Base-by-base conservation (phyloP, 2,797 vertebrate genomes). In the Chlorospingus flavigularis region DNA sequence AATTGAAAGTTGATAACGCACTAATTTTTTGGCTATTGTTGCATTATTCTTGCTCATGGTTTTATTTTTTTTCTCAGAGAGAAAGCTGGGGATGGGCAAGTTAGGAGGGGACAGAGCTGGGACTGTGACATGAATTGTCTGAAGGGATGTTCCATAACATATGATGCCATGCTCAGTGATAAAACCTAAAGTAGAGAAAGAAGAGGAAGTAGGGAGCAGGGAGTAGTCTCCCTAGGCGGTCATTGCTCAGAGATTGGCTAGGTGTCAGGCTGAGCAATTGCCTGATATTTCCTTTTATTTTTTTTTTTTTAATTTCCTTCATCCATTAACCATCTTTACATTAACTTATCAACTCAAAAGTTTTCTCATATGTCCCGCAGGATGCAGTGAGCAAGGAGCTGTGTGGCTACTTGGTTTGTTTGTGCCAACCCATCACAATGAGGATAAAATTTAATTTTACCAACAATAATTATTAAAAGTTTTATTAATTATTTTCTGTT, bases 211-310 rank as follows among this genome's bases (percentile, higher is more conserved):
- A 3, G 3, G 5, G 3, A 33, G 24, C 7, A 65, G 13, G 16
- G 6, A 24, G 1, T 10, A 55, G 9, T 61, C 10, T 74, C 11
- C 3, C 24, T 50, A 31, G 3, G 4, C 14, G 7, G 9, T 1
- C 50, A 51, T 30, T 67, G n/a, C 15, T 87, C 10, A 24, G 28
- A 57, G 26, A 20, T 3, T 79, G 26, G 5, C 16, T 57, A 8
- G 19, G 13, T 16, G 37, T n/a, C 19, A 62, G 10, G n/a, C 26
- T 42, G 17, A 54, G 13, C 9, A 35, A 63, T 48, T 67, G 13
- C 6, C 13, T 72, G 15, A 30, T 5, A 35, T 42, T 76, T 62
- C 15, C 15, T 13, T 33, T 2, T 12, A 4, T 12, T 10, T 31
- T 40, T 26, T 47, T 24, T 65, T 65, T 65, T 21, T 42, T 3